These are phyloP conservation scores for Glossosoma conforme DNA, from an alignment of 1,140 invertebrate genomes.

Conservation along the genomic window DNA sequence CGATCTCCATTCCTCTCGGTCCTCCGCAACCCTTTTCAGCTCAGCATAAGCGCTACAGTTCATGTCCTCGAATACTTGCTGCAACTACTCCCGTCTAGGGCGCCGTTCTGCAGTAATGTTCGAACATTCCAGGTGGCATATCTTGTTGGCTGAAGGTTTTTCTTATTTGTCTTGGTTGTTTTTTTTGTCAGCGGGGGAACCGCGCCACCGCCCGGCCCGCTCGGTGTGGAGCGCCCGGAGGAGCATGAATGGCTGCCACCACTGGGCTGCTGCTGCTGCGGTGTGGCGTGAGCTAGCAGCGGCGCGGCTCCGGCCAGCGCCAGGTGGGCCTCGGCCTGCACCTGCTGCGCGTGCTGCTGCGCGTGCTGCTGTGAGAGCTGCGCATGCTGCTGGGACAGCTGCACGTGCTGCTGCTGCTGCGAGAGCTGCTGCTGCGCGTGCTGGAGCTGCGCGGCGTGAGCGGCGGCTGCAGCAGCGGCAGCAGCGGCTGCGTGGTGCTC, in stretches of 20 bases:
- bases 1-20: too few species aligned
- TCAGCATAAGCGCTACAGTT: too few species aligned
- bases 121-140: slow-evolving; percentile 37
- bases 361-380: slow-evolving; percentile 36
- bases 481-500: slow-evolving; percentile 35
- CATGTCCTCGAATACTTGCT: too few species aligned
- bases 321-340: slow-evolving; percentile 29
- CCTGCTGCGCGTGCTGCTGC: slow-evolving; percentile 13
- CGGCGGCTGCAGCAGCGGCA: slow-evolving; percentile 16
- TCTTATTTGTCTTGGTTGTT: too few species aligned
- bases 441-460: slow-evolving; percentile 27
- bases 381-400: slow-evolving; percentile 11
- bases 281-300: slow-evolving; percentile 2
- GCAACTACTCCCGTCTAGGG: too few species aligned
- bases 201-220: slow-evolving; percentile 55
- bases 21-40: too few species aligned
- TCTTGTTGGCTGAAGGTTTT: too few species aligned
- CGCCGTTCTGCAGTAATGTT: too few species aligned
- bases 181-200: slow-evolving; percentile 65
- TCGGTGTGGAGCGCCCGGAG: slow-evolving; percentile 70
- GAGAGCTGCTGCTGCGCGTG: slow-evolving; percentile 36
- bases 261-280: not conserved
- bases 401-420: slow-evolving; percentile 30
- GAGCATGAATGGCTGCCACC: slow-evolving; percentile 58
- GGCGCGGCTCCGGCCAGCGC: slow-evolving; percentile 22